Conservation (phyloP, 2,113 vertebrate species). For the Melanotaenia duboulayi region DNA sequence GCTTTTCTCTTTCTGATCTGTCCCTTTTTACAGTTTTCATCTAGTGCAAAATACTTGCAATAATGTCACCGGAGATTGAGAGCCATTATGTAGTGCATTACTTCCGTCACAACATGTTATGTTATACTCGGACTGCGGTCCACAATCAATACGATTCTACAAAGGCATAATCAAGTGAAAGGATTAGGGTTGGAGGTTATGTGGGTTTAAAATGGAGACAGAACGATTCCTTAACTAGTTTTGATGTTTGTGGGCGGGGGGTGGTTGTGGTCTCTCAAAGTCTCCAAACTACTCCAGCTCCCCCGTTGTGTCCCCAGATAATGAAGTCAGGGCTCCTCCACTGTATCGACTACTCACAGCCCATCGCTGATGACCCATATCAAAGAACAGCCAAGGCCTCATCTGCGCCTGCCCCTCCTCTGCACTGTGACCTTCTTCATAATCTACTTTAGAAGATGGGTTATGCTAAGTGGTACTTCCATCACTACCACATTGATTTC, state of each 20-base stretch:
- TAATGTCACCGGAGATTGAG: slow-evolving; percentile 20
- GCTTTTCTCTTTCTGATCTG: slow-evolving; percentile 24
- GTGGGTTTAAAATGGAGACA: slow-evolving; percentile 44
- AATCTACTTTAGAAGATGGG: slow-evolving; percentile 77
- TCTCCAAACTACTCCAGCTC: slow-evolving; percentile 16
- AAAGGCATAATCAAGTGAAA: slow-evolving; percentile 17
- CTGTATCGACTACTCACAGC: slow-evolving; percentile 67
- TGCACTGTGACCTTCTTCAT: slow-evolving; percentile 62
- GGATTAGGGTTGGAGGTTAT: slow-evolving; percentile 23
- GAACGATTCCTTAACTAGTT: slow-evolving; percentile 48
- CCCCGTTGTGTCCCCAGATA: slow-evolving; percentile 43
- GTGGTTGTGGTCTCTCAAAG: neutral
- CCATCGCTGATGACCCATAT: slow-evolving; percentile 67
- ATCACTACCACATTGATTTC: slow-evolving; percentile 75
- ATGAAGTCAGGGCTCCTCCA: slow-evolving; percentile 65
- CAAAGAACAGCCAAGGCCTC: slow-evolving; percentile 34
- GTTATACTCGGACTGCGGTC: slow-evolving; percentile 25
- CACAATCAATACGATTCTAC: slow-evolving; percentile 39
- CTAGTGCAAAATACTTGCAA: slow-evolving; percentile 5
- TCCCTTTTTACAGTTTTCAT: slow-evolving; percentile 5
- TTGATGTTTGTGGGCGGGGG: slow-evolving; percentile 35
- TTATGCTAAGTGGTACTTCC: slow-evolving; percentile 79
- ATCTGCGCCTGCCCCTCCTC: slow-evolving; percentile 16
- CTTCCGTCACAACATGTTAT: slow-evolving; percentile 36
- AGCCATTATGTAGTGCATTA: slow-evolving; percentile 28